phyloP scores from a whole-genome alignment of 2,797 vertebrate genomes.

The Sebastes nivosus region DNA sequence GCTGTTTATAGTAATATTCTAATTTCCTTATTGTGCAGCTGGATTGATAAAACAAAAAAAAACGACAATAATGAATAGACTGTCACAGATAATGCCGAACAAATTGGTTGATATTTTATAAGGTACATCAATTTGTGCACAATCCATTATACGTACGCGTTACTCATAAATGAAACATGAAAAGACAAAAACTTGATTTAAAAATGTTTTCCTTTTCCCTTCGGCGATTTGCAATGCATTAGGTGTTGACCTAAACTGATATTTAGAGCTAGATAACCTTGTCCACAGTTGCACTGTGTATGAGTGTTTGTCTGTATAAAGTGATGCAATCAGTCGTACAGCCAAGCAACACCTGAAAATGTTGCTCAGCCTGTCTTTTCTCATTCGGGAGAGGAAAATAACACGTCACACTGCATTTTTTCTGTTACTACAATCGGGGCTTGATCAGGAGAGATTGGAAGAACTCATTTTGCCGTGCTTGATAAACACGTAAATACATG shows the following conservation, averaged over 20 bases:
- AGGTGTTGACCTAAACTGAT: slow-evolving; percentile 7
- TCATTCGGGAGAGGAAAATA: slow-evolving; percentile 3
- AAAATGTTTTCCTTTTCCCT: neutral
- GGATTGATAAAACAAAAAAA: slow-evolving; percentile 22
- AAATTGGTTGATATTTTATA: slow-evolving; percentile 22
- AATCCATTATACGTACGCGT: slow-evolving; percentile 5
- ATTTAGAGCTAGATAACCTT: slow-evolving; percentile 5
- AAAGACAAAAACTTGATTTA: neutral
- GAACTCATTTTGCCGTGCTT: slow-evolving; percentile 11
- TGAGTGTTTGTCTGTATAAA: slow-evolving; percentile 9
- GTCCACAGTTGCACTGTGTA: neutral
- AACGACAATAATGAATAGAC: slow-evolving; percentile 10
- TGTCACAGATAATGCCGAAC: slow-evolving; percentile 5
- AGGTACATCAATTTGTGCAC: neutral
- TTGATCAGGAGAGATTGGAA: slow-evolving; percentile 25
- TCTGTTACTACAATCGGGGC: neutral
- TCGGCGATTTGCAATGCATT: slow-evolving; percentile 1
- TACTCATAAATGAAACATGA: neutral
- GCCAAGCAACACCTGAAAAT: slow-evolving; percentile 22
- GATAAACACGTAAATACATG: slow-evolving; percentile 57
- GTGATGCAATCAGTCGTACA: slow-evolving; percentile 39
- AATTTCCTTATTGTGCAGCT: neutral
- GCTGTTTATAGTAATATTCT: neutral
- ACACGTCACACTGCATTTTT: slow-evolving; percentile 3
- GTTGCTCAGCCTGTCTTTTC: neutral